A percentile compares a stretch with the other conserved stretches of the same genome.
Conservation (phyloP, 2,888 invertebrate genomes). For the Lamellibrachia satsuma region DNA sequence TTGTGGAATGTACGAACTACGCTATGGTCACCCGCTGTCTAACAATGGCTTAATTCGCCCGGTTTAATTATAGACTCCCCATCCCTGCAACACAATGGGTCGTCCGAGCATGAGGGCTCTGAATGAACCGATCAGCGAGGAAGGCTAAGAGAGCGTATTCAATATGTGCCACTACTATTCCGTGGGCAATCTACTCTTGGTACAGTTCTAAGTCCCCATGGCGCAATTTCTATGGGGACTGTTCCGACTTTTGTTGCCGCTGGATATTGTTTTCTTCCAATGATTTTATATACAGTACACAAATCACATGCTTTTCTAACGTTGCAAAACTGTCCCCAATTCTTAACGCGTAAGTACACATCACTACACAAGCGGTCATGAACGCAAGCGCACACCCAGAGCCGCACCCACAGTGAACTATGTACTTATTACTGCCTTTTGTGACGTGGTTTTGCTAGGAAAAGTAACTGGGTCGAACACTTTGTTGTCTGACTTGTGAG, state of each 20-base stretch:
- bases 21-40: not conserved
- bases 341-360: not conserved
- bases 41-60: not conserved
- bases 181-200: not conserved
- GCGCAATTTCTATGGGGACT: not conserved
- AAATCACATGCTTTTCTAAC: not conserved
- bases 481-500: not conserved
- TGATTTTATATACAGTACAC: not conserved
- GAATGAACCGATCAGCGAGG: not conserved
- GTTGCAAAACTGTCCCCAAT: not conserved
- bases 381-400: not conserved
- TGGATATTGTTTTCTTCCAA: not conserved
- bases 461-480: not conserved
- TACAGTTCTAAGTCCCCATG: not conserved
- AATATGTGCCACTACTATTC: not conserved
- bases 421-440: not conserved
- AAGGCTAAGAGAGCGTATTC: not conserved
- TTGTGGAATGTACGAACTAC: not conserved
- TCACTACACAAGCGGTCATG: not conserved
- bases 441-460: not conserved
- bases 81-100: not conserved
- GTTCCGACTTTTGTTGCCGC: not conserved
- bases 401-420: no score
- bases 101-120: not conserved
- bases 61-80: not conserved